Base-by-base conservation (phyloP, 1,140 invertebrate species). In the Drosophila funebris region DNA sequence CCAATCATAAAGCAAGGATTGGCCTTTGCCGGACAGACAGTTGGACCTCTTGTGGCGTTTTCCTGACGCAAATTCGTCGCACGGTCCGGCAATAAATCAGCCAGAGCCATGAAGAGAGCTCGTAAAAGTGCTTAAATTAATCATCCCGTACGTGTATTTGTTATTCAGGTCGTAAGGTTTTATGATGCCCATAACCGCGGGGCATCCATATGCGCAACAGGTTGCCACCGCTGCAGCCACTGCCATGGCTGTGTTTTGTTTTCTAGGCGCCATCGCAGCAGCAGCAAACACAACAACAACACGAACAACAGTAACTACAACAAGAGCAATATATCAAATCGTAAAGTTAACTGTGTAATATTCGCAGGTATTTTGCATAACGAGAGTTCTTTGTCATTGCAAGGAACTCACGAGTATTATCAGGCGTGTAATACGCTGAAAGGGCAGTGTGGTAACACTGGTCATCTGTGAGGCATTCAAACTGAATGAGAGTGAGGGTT, bases 111-210 rank as follows among this genome's bases (percentile, higher is more conserved):
- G 89, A 90, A 89, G 77, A 78, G 72, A 52, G 76, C 73, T 91
- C 90, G 83, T 91, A 91, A 91, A 91, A 90, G 82, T 88, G 84
- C 85, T 91, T 91, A 91, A 91, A 91, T 91, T 91, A 91, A 91
- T 91, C 90, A 91, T 91, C 64, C 76, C 76, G 73, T 91, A 70
- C 76, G 78, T 82, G 74, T 82, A 79, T 85, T 79, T 90, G 77
- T 90, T 88, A 76, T 71, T 82, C 78, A 76, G 73, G 70, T 85
- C 63, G 74, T 72, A 75, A 66, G 50, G 54, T 66, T 90, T 91
- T 90, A 91, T 77, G 89, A 84, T 81, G 61, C 48, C 67, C 64
- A 70, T 41, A 58, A 60, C 75, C 20, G 46, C 61, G 79, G 68
- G 78, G 73, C 48, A 75, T 67, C 44, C 56, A 36, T 48, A 72